A percentile compares a stretch with the other conserved stretches of the same genome.
phyloP scores from a whole-genome alignment of 2,113 vertebrate species.

The Riparia riparia region DNA sequence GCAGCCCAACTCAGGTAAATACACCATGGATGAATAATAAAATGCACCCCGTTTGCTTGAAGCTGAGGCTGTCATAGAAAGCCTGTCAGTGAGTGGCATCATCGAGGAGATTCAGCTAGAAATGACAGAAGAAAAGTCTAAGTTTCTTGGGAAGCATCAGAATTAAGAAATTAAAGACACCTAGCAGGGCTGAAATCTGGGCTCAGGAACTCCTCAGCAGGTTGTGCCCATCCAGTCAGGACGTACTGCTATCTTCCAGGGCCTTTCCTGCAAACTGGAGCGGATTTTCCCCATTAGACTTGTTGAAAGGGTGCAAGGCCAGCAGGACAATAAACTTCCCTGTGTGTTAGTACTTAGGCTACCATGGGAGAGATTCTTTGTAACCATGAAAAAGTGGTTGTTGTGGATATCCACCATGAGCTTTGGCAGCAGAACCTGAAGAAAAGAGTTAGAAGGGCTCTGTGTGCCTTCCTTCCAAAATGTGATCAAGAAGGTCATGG shows the following conservation, averaged over 20 bases:
- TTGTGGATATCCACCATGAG: background rate
- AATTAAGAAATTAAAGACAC: background rate
- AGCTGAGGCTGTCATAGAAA: background rate
- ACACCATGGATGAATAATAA: background rate
- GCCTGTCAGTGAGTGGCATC: background rate
- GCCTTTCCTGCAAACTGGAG: background rate
- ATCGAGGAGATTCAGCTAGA: background rate
- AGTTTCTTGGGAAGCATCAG: background rate
- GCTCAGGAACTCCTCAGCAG: background rate
- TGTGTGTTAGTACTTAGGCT: background rate
- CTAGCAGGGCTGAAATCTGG: background rate
- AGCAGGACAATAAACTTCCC: background rate
- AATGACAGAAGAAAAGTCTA: background rate
- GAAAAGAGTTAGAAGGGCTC: background rate
- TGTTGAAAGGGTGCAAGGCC: background rate
- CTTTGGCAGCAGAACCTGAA: background rate
- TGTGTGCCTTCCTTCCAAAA: fast-evolving
- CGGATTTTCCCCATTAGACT: background rate
- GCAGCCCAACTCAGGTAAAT: background rate
- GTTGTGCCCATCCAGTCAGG: background rate
- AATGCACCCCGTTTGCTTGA: background rate
- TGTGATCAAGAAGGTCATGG: background rate
- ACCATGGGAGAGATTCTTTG: background rate
- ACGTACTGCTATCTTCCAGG: background rate
- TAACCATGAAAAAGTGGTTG: background rate